Base-by-base conservation (phyloP, 2,113 vertebrate species). In the Ctenodactylus gundi region DNA sequence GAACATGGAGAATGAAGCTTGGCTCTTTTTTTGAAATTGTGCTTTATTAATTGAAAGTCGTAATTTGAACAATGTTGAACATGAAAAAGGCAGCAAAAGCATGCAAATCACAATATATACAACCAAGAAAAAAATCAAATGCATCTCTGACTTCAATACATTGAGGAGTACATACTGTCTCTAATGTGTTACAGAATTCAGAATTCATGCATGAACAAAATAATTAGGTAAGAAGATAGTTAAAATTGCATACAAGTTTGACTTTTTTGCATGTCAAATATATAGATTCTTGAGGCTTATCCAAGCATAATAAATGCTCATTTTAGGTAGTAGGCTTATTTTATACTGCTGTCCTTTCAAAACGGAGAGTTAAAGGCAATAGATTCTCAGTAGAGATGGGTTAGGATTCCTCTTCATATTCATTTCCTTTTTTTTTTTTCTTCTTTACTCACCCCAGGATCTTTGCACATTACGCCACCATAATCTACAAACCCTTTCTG, bases 231-330 rank as follows among this genome's bases (percentile, higher is more conserved):
- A n/a, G n/a, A n/a, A n/a, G n/a, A n/a, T n/a, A n/a, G n/a, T n/a
- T n/a, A n/a, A n/a, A n/a, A n/a, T n/a, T n/a, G n/a, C n/a, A n/a
- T n/a, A n/a, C n/a, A 88, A 55, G 46, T 18, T 64, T 55, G 46
- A 72, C n/a, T 88, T 81, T 88, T 41, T 68, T 85, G 51, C 10
- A 72, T 2, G 58, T 96, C 75, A 89, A 77, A 85, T 89, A 62
- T 44, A 31, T 55, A 77, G 44, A 58, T 93, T 93, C 20, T 70
- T 75, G n/a, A 58, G 21, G 36, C 18, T 82, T 31, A 93, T 49
- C 10, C 20, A 49, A 31, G 6, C 68, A 80, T 76, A 58, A 13
- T 65, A 82, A 72, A 62, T 73, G 46, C 39, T 78, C 58, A 4
- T 85, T 94, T 94, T 70, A 76, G 29, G 21, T 68, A 67, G 51